These are phyloP conservation scores for Aulostomus chinensis DNA, from an alignment of 2,797 vertebrate genomes.

Conservation along the genomic window DNA sequence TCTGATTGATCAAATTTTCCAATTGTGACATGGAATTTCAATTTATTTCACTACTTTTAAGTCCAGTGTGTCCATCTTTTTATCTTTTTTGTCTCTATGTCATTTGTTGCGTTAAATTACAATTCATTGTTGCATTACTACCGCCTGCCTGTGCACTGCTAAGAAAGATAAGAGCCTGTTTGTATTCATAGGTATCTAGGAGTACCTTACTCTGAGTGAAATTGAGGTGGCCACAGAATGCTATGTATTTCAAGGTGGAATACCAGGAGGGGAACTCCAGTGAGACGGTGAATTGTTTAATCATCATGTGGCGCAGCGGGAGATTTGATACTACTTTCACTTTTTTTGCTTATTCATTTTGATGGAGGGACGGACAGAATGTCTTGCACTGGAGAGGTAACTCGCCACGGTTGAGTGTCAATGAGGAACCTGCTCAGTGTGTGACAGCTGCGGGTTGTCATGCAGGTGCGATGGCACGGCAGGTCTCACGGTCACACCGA, in stretches of 20 bases:
- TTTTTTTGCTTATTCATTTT: slow-evolving; percentile 17
- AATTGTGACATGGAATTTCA: too few relatives aligned
- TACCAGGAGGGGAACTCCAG: too few relatives aligned
- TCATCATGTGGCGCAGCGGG: slow-evolving; percentile 24
- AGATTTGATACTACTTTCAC: slow-evolving; percentile 20
- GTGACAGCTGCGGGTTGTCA: slow-evolving; percentile 44
- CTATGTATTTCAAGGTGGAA: too few relatives aligned
- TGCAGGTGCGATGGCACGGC: slow-evolving; percentile 6
- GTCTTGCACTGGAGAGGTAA: slow-evolving; percentile 21
- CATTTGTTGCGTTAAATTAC: not conserved
- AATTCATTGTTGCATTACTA: not conserved
- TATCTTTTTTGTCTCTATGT: not conserved
- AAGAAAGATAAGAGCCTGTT: too few relatives aligned
- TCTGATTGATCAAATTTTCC: too few relatives aligned
- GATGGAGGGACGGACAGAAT: slow-evolving; percentile 25
- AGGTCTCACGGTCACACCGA: slow-evolving; percentile 26
- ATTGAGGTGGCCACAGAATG: too few relatives aligned
- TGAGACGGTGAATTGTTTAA: slow-evolving; percentile 28
- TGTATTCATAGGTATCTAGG: too few relatives aligned
- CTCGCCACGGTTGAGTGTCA: slow-evolving; percentile 42
- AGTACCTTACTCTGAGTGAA: too few relatives aligned
- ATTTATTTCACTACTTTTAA: too few relatives aligned
- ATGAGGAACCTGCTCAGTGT: slow-evolving; percentile 47
- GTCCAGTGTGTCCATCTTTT: too few relatives aligned
- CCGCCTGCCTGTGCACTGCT: not conserved